Evolutionary conservation across 2,888 invertebrate genomes (phyloP), one percentile per base, ranked within the genome.

Genomic region (Rutpela maculata): DNA sequence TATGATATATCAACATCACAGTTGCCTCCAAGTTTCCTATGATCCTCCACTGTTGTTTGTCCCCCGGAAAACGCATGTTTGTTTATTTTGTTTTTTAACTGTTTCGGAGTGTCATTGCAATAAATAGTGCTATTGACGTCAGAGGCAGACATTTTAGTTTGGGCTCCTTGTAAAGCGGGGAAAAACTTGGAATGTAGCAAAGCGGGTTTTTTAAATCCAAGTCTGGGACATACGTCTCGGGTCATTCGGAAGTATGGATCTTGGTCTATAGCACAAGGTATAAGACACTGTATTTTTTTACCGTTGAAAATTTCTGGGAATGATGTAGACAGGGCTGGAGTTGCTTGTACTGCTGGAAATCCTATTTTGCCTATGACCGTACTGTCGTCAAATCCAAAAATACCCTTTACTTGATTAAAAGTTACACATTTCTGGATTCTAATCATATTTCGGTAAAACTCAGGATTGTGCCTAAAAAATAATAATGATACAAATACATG

Each of bases 221-320:
- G 91, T 12, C 95, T 93, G 0, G 99, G 98, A 0, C 99, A 98
- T n/a, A 99, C 98, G 91, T 99, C 99, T 72, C 99, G 93, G 0
- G 98, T 96, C 99, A 99, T 98, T 43, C 99, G 93, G 91, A 99
- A 99, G 90, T 99, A 99, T 0, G 99, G 99, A 91, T 99, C 99
- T 92, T 99, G 99, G 91, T 99, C 99, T 82, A 99, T 99, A 10
- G 98, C 99, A 90, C 99, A 99, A 0, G 99, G 99, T 80, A 99
- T 98, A 3, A 98, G 91, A 86, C 95, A 95, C 4, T 93, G 94
- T 65, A 98, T 93, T 85, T 95, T 94, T 86, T 94, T 93, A 69
- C 93, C 91, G 0, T 93, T 94, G 89, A 99, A 99, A 86, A 99
- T 97, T 78, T 95, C 94, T 0, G 99, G 99, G 89, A 98, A 98